phyloP scores from a whole-genome alignment of 2,797 vertebrate genomes.

The Epinephelus coioides region DNA sequence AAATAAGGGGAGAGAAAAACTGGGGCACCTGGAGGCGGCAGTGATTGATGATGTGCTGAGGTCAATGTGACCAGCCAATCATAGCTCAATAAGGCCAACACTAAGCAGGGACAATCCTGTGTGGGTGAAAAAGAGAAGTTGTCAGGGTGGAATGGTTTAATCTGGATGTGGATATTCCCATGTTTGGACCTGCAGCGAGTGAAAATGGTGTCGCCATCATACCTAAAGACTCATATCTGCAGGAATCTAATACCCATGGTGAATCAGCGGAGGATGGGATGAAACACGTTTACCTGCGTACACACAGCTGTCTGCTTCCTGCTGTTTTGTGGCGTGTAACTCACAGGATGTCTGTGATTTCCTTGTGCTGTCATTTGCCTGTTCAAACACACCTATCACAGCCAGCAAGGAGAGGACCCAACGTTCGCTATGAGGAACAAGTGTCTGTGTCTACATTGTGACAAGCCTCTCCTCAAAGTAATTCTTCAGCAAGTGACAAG shows the following conservation, averaged over 20 bases:
- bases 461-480: constrained; percentile 52
- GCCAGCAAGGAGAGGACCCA: constrained; percentile 6
- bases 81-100: constrained; percentile 77
- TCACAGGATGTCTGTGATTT: constrained; percentile 57
- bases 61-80: constrained; percentile 79
- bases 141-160: constrained; percentile 38
- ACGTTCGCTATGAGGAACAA: constrained; percentile 37
- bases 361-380: constrained; percentile 43
- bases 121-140: constrained; percentile 35
- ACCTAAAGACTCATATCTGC: constrained; percentile 21
- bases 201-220: constrained; percentile 13
- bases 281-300: constrained; percentile 25
- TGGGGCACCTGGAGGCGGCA: constrained; percentile 62
- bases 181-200: constrained; percentile 27
- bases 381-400: constrained; percentile 55
- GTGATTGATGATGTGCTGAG: constrained; percentile 77
- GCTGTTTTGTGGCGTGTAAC: constrained; percentile 48
- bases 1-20: constrained; percentile 62
- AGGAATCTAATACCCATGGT: constrained; percentile 21
- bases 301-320: constrained; percentile 46
- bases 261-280: constrained; percentile 31
- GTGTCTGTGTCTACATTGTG: constrained; percentile 35
- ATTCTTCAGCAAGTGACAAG: constrained; percentile 39
- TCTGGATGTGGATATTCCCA: constrained; percentile 31
- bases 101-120: constrained; percentile 45